phyloP scores from a whole-genome alignment of 1,140 invertebrate genomes.

The Apis mellifera region Amel_HAv3.1 CM009945.2:1840501-1841000 shows the following conservation, averaged over 20 bases:
- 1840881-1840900: slow-evolving; percentile 3
- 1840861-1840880: slow-evolving; percentile 49
- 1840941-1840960: not conserved
- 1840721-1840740: not conserved
- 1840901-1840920: not conserved
- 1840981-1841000: slow-evolving; percentile 38
- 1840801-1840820: not conserved
- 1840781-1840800: not conserved
- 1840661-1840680: slow-evolving; percentile 29
- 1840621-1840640: not conserved
- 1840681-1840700: not conserved
- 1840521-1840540: slow-evolving; percentile 8
- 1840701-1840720: slow-evolving; percentile 1
- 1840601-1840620: too few relatives aligned
- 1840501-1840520: slow-evolving; percentile 22
- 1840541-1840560: slow-evolving; percentile 23
- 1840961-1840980: not conserved
- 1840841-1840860: not conserved
- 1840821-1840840: not conserved
- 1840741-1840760: not conserved
- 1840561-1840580: slow-evolving; percentile 1
- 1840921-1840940: not conserved
- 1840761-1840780: not conserved
- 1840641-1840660: slow-evolving; percentile 31
- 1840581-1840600: not conserved